Evolutionary conservation across 2,797 vertebrate genomes (phyloP).

Genomic region (Hypotaenidia philippensis): DNA sequence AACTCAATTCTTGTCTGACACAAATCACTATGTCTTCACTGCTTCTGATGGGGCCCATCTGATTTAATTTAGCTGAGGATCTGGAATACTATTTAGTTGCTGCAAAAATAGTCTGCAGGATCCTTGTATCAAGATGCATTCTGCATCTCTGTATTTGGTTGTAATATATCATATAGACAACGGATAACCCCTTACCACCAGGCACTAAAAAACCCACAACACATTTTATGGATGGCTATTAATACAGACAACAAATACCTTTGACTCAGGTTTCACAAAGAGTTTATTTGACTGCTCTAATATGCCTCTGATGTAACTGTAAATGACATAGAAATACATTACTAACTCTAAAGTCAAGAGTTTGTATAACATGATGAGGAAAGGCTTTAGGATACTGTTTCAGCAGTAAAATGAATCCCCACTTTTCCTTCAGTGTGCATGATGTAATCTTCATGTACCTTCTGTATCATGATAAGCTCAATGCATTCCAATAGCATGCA

Average conservation of each 20-base stretch:
- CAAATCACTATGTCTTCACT: slow-evolving; percentile 2
- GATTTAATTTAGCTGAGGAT: background rate
- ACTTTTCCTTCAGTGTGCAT: background rate
- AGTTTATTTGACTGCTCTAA: background rate
- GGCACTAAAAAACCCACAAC: background rate
- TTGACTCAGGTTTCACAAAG: background rate
- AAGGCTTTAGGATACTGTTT: background rate
- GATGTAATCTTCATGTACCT: background rate
- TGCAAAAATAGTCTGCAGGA: background rate
- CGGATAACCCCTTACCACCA: background rate
- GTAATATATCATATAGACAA: background rate
- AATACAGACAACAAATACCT: background rate
- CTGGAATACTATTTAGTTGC: background rate
- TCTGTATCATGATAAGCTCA: background rate
- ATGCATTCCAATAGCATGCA: background rate
- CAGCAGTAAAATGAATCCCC: background rate
- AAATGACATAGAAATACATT: background rate
- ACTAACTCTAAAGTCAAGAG: background rate
- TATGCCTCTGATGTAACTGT: background rate
- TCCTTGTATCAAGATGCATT: background rate
- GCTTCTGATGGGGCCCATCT: background rate
- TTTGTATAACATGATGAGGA: background rate
- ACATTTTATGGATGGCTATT: background rate
- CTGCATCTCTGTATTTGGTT: background rate
- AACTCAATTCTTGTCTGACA: background rate